Percentiles rank a stretch among this genome's conserved stretches.
phyloP scores from a whole-genome alignment of 2,113 vertebrate genomes.

The Sander vitreus region DNA sequence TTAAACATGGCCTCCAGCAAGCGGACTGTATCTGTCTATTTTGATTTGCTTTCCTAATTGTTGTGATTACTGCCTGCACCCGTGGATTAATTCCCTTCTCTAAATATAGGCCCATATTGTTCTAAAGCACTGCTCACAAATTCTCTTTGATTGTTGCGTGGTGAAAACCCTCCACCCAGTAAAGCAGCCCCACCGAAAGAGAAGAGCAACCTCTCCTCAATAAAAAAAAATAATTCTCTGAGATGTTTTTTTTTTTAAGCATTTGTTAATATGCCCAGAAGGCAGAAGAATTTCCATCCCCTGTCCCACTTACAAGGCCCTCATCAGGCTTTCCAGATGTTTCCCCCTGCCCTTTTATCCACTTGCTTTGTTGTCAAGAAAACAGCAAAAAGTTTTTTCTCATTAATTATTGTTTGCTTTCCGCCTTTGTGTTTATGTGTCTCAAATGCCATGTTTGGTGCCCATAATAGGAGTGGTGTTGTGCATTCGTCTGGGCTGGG shows the following conservation, averaged over 20 bases:
- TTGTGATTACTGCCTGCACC: constrained; percentile 76
- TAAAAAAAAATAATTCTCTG: constrained; percentile 45
- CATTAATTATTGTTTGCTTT: constrained; percentile 70
- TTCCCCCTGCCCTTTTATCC: constrained; percentile 62
- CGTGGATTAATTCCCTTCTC: constrained; percentile 67
- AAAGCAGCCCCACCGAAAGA: constrained; percentile 37
- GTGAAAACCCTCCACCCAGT: constrained; percentile 56
- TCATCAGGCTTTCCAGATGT: constrained; percentile 79
- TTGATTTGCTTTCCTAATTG: constrained; percentile 84
- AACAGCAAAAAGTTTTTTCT: constrained; percentile 69
- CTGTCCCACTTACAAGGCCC: constrained; percentile 71
- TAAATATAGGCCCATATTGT: constrained; percentile 73
- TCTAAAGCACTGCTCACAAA: constrained; percentile 64
- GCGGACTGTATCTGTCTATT: constrained; percentile 79
- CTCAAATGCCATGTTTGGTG: constrained; percentile 54
- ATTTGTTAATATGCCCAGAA: constrained; percentile 71
- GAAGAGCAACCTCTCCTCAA: constrained; percentile 20
- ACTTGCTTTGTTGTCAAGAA: constrained; percentile 64
- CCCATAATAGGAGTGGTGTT: constrained; percentile 14
- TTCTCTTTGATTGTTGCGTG: constrained; percentile 77
- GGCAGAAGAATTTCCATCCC: constrained; percentile 61
- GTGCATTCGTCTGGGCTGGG: not conserved
- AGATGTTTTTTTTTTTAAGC: constrained; percentile 51
- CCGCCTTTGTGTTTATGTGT: constrained; percentile 44
- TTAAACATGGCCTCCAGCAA: constrained; percentile 68